phyloP scores from a whole-genome alignment of 1,140 invertebrate species.

The Microplitis demolitor region DNA sequence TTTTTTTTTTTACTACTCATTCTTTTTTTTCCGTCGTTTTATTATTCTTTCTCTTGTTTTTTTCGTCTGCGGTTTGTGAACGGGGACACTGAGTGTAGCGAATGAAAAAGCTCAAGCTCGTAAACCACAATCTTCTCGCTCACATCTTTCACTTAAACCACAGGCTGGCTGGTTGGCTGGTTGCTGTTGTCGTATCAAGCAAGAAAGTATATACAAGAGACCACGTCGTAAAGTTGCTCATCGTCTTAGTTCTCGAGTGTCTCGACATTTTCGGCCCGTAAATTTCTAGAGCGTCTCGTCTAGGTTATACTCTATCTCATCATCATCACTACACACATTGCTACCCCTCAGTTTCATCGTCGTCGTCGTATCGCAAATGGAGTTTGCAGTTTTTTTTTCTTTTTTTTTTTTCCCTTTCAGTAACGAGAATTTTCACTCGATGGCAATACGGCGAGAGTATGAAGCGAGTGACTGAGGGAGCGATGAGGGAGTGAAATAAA shows the following conservation, averaged over 20 bases:
- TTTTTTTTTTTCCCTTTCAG: too few species aligned
- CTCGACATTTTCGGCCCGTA: conserved; percentile 4
- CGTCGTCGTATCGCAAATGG: conserved; percentile 21
- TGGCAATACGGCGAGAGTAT: neutral
- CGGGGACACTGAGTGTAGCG: neutral
- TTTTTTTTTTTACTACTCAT: neutral
- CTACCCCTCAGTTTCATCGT: too few species aligned
- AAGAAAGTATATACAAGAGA: conserved; percentile 3
- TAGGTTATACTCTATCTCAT: conserved; percentile 1
- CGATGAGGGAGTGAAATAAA: conserved; percentile 25
- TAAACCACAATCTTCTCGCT: conserved; percentile 33
- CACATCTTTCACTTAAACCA: conserved; percentile 30
- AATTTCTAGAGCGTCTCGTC: conserved; percentile 18
- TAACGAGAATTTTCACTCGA: conserved; percentile 10
- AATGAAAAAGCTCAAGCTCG: conserved; percentile 21
- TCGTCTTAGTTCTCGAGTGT: conserved; percentile 1
- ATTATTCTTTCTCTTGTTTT: neutral
- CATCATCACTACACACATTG: neutral
- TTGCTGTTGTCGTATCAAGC: too few species aligned
- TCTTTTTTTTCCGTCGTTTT: neutral
- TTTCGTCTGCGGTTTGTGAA: conserved; percentile 10
- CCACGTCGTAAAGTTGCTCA: conserved; percentile 15
- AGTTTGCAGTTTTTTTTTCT: conserved; percentile 10
- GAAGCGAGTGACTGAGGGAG: neutral
- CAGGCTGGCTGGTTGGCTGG: neutral